phyloP scores from a whole-genome alignment of 2,797 vertebrate species.

The Margarornis squamiger region DNA sequence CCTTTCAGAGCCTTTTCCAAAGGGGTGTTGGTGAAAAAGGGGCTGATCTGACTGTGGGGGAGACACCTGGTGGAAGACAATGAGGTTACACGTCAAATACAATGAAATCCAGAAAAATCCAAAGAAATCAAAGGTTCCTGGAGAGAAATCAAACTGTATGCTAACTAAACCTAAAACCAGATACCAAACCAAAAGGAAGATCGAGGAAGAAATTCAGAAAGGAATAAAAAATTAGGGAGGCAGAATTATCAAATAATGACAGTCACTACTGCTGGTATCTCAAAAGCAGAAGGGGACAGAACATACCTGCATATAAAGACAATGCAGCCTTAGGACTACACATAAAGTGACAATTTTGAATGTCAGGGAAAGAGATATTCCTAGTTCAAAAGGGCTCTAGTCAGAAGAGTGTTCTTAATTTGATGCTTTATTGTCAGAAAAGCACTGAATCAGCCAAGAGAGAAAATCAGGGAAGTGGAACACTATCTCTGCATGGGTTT shows the following conservation, averaged over 20 bases:
- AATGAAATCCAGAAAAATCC: background rate
- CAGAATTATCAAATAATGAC: background rate
- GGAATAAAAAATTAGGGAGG: background rate
- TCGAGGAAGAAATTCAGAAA: background rate
- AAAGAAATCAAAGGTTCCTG: background rate
- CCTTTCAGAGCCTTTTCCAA: background rate
- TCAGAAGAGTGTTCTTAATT: background rate
- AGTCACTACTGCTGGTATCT: background rate
- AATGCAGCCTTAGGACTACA: background rate
- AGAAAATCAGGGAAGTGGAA: background rate
- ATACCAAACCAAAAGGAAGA: background rate
- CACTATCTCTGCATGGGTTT: background rate
- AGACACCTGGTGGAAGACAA: constrained; percentile 17
- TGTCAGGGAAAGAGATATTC: background rate
- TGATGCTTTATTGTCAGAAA: background rate
- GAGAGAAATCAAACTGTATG: accelerated
- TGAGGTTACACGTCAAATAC: background rate
- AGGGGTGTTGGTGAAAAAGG: background rate
- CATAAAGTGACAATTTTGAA: background rate
- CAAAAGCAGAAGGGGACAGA: background rate
- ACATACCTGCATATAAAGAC: background rate
- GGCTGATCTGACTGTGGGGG: background rate
- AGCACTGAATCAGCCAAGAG: background rate
- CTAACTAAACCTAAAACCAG: background rate
- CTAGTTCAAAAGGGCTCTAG: background rate